Percentiles rank a stretch among this genome's conserved stretches.
phyloP scores from a whole-genome alignment of 2,113 vertebrate genomes.

The Pituophis catenifer region DNA sequence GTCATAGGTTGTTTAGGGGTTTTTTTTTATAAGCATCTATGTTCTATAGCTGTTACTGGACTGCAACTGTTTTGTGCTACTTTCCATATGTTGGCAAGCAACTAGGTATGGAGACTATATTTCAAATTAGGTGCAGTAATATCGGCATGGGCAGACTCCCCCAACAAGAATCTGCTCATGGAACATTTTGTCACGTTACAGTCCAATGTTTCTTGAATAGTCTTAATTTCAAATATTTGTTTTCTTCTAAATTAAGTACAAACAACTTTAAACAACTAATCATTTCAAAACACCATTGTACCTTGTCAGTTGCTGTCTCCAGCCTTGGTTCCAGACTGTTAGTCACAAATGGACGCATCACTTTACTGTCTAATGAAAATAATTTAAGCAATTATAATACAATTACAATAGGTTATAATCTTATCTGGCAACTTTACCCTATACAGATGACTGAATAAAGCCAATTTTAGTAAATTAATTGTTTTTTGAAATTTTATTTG shows the following conservation, averaged over 20 bases:
- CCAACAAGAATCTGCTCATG: neutral
- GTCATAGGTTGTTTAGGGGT: neutral
- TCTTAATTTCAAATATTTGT: neutral
- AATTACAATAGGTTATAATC: conserved; percentile 5
- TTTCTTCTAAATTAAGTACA: neutral
- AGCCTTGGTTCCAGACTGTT: conserved; percentile 49
- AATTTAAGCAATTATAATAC: conserved; percentile 28
- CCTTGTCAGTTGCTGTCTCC: conserved; percentile 59
- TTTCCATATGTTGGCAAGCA: neutral
- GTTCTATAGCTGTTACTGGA: neutral
- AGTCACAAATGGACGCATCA: conserved; percentile 45
- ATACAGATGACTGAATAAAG: neutral
- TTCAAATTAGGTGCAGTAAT: neutral
- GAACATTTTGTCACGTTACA: neutral
- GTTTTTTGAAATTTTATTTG: neutral
- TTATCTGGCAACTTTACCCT: neutral
- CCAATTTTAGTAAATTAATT: neutral
- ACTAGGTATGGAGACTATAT: neutral
- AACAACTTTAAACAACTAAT: neutral
- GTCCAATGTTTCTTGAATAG: neutral
- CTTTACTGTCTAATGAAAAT: conserved; percentile 67
- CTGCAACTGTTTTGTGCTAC: neutral
- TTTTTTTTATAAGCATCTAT: neutral
- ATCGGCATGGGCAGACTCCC: neutral
- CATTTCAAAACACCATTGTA: conserved; percentile 45